Evolutionary conservation across 2,797 vertebrate genomes (phyloP).

Genomic region (Etheostoma perlongum): DNA sequence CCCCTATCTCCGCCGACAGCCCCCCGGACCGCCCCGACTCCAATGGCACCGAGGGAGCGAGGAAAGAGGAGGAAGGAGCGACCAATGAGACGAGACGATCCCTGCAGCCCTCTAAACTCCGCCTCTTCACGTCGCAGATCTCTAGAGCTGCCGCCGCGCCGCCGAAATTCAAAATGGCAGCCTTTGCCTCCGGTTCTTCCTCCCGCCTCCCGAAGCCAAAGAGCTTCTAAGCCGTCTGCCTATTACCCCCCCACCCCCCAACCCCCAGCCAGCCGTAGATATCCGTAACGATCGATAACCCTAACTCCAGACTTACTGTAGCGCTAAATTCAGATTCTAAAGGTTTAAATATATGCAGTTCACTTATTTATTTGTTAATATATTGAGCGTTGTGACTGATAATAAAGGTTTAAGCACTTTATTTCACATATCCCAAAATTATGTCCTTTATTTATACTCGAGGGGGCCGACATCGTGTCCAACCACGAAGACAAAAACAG

Average conservation of each 20-base stretch:
- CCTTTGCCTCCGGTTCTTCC: constrained; percentile 37
- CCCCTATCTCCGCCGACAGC: neutral
- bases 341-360: neutral
- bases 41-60: neutral
- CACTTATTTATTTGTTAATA: constrained; percentile 42
- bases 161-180: constrained; percentile 21
- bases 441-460: neutral
- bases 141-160: constrained; percentile 17
- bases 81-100: constrained; percentile 24
- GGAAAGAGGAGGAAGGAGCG: constrained; percentile 6
- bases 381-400: constrained; percentile 21
- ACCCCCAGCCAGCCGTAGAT: constrained; percentile 2
- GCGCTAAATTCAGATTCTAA: neutral
- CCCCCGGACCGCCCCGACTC: neutral
- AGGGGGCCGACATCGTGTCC: too few species aligned
- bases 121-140: constrained; percentile 57
- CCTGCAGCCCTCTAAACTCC: constrained; percentile 66
- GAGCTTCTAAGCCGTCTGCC: constrained; percentile 79
- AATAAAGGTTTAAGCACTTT: constrained; percentile 5
- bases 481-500: too few species aligned
- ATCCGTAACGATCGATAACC: neutral
- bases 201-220: constrained; percentile 95
- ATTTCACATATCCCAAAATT: constrained; percentile 1
- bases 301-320: neutral
- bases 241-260: neutral